Conservation (phyloP, 2,113 vertebrate genomes). For the Ciconia boyciana region DNA sequence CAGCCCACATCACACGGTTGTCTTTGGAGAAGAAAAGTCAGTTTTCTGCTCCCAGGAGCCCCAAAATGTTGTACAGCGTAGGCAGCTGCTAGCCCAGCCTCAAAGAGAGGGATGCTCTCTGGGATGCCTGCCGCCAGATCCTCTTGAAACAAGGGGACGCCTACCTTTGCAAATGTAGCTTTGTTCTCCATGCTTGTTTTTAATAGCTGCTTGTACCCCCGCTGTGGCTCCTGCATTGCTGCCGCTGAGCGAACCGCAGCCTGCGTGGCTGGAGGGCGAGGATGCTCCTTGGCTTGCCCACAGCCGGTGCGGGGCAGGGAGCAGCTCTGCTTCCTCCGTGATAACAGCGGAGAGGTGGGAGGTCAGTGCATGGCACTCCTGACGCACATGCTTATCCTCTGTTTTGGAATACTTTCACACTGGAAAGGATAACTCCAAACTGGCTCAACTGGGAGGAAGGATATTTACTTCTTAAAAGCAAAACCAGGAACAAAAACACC, state of each 20-base stretch:
- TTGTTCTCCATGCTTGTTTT: not conserved
- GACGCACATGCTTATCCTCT: not conserved
- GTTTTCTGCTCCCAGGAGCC: not conserved
- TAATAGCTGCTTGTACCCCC: not conserved
- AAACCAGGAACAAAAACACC: not conserved
- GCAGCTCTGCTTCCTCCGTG: not conserved
- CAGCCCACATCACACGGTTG: not conserved
- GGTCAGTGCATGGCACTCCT: accelerated
- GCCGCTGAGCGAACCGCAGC: accelerated
- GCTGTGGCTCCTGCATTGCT: not conserved
- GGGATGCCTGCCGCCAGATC: not conserved
- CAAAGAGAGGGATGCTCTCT: not conserved
- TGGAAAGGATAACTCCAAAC: not conserved
- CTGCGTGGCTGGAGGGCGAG: not conserved
- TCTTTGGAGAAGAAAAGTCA: not conserved
- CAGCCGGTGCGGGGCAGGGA: not conserved
- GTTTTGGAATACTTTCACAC: not conserved
- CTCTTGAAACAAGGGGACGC: not conserved
- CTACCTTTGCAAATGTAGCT: not conserved
- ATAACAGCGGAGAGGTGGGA: not conserved
- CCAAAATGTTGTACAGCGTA: not conserved
- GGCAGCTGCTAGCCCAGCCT: not conserved
- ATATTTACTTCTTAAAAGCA: not conserved
- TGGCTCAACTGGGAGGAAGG: not conserved
- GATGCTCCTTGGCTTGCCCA: accelerated